Evolutionary conservation across 2,888 invertebrate species (phyloP).

Genomic region (Rhyacophila evoluta): DNA sequence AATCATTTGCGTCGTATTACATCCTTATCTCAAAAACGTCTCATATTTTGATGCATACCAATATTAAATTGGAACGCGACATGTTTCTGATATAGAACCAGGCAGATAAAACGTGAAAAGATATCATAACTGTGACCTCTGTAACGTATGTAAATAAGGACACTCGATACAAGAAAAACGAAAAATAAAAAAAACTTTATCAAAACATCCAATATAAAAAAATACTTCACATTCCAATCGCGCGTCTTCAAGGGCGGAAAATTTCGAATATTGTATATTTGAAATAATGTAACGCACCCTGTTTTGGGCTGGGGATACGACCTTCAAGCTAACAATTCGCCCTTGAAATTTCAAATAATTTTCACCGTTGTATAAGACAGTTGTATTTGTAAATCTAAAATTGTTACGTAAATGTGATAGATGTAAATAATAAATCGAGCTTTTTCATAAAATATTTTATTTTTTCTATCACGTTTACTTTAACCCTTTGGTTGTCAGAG

Average conservation of each 20-base stretch:
- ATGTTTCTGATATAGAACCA: not conserved
- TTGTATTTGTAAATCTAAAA: no score
- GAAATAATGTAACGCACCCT: not conserved
- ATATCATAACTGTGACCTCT: not conserved
- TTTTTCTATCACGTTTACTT: no score
- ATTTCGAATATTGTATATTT: slow-evolving; percentile 6
- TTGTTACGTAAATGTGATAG: no score
- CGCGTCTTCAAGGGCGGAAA: not conserved
- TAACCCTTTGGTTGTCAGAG: no score
- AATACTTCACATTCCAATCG: not conserved
- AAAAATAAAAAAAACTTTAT: not conserved
- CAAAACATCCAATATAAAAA: not conserved
- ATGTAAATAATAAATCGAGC: no score
- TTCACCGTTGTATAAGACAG: no score
- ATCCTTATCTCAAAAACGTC: no score
- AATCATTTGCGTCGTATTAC: no score
- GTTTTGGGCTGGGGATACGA: not conserved
- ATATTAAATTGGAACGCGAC: not conserved
- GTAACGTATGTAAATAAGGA: not conserved
- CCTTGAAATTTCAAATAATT: not conserved
- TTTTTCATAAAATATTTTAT: no score
- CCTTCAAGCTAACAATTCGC: not conserved
- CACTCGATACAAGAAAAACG: not conserved
- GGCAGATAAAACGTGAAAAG: not conserved
- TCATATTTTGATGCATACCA: no score